Conservation (phyloP, 2,888 invertebrate genomes). For the Caenorhabditis panamensis region DNA sequence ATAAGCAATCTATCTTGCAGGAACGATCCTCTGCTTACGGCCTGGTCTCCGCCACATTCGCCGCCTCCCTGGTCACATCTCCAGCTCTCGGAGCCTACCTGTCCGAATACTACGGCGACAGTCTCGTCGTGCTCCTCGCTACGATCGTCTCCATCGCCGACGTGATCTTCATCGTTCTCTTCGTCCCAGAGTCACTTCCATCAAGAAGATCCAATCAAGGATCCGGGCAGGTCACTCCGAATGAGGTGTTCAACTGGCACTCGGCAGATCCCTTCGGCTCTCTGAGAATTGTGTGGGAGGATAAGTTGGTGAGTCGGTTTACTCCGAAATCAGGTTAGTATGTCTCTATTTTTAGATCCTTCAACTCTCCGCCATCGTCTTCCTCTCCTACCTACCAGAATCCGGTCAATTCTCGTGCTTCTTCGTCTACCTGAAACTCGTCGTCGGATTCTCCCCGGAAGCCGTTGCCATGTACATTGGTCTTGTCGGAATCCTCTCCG, state of each 20-base stretch:
- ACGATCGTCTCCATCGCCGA: slow-evolving; percentile 95
- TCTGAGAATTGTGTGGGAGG: slow-evolving; percentile 74
- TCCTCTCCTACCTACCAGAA: slow-evolving; percentile 97
- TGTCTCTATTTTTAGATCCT: slow-evolving; percentile 86
- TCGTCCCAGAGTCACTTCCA: slow-evolving; percentile 97
- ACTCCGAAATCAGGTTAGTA: background rate
- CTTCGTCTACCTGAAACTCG: slow-evolving; percentile 97
- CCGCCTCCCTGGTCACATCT: slow-evolving; percentile 98
- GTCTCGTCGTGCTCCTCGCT: slow-evolving; percentile 90
- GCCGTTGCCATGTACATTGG: slow-evolving; percentile 98
- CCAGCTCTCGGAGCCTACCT: slow-evolving; percentile 92
- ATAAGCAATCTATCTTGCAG: slow-evolving; percentile 53
- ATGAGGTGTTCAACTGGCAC: slow-evolving; percentile 89
- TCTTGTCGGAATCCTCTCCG: slow-evolving; percentile 94
- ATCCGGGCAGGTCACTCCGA: slow-evolving; percentile 37
- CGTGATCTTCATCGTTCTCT: slow-evolving; percentile 97
- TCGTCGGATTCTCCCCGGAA: slow-evolving; percentile 95
- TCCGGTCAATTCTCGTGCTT: slow-evolving; percentile 98
- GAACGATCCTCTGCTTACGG: slow-evolving; percentile 80
- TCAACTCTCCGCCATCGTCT: slow-evolving; percentile 96
- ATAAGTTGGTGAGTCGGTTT: slow-evolving; percentile 64
- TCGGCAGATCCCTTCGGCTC: slow-evolving; percentile 93
- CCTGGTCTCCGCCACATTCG: slow-evolving; percentile 95
- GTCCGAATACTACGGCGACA: slow-evolving; percentile 88
- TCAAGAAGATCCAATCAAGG: slow-evolving; percentile 86